A percentile compares a stretch with the other conserved stretches of the same genome.
These are phyloP conservation scores for Cryptoprocta ferox DNA, from an alignment of 2,797 vertebrate genomes.

Conservation along the genomic window DNA sequence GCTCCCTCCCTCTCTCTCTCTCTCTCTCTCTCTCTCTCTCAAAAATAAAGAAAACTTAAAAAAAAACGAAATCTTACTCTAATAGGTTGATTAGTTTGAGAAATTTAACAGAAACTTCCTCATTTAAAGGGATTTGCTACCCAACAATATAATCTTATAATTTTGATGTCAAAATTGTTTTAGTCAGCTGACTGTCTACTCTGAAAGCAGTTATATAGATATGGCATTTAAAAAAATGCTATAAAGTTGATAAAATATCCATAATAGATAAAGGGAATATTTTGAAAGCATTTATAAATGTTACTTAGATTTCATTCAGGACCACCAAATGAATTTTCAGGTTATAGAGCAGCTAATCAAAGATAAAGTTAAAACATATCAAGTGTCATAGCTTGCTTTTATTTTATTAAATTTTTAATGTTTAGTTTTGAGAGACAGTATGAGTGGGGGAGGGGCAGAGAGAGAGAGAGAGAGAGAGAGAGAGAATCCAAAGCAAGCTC, in stretches of 20 bases:
- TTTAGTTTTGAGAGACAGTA: no score
- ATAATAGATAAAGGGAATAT: background rate
- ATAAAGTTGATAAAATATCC: background rate
- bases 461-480: no score
- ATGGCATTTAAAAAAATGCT: background rate
- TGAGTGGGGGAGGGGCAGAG: no score
- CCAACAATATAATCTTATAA: background rate
- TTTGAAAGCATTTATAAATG: background rate
- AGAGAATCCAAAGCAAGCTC: no score
- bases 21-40: no score
- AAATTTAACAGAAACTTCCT: background rate
- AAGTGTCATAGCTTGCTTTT: background rate
- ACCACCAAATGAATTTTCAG: background rate
- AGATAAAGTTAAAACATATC: background rate
- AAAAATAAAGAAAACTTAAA: no score
- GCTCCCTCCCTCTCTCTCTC: no score
- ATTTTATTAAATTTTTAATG: no score
- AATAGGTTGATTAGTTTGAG: background rate
- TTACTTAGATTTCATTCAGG: background rate
- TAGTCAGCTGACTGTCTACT: background rate
- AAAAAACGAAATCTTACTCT: background rate
- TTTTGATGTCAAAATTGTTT: slow-evolving; percentile 15
- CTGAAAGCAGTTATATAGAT: background rate
- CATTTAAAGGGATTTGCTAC: background rate
- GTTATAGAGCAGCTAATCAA: slow-evolving; percentile 7